phyloP scores from a whole-genome alignment of 2,113 vertebrate species.

The Sterna hirundo region DNA sequence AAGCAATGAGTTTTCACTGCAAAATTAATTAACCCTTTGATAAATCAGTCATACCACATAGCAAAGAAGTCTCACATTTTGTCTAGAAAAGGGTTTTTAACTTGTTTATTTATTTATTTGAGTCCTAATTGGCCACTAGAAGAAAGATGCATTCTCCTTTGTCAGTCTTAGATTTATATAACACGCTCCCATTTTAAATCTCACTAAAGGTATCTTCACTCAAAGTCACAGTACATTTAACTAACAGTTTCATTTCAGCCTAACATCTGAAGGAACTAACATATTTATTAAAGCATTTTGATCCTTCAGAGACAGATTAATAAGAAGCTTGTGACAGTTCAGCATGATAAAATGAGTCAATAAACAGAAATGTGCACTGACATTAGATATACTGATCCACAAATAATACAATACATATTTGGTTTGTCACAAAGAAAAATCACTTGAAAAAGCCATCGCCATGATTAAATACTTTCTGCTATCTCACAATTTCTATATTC shows the following conservation, averaged over 20 bases:
- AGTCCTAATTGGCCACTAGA: conserved; percentile 33
- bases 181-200: not conserved
- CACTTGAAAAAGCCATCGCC: not conserved
- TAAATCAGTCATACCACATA: not conserved
- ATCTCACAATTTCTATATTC: not conserved
- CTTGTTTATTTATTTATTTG: not conserved
- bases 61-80: not conserved
- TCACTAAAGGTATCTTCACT: conserved; percentile 16
- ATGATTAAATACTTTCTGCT: not conserved
- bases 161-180: not conserved
- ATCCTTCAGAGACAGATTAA: conserved; percentile 75
- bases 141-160: not conserved
- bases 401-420: conserved; percentile 28
- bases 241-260: conserved; percentile 53
- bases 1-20: not conserved
- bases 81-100: not conserved
- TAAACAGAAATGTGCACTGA: conserved; percentile 60
- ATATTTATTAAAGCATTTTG: conserved; percentile 72
- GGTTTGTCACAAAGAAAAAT: conserved; percentile 64
- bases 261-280: conserved; percentile 46
- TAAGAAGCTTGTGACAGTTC: conserved; percentile 64
- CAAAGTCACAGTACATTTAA: conserved; percentile 54
- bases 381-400: conserved; percentile 8
- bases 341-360: conserved; percentile 72
- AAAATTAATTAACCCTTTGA: not conserved